Base-by-base conservation (phyloP, 2,888 invertebrate species). In the Lepidonotus clava region DNA sequence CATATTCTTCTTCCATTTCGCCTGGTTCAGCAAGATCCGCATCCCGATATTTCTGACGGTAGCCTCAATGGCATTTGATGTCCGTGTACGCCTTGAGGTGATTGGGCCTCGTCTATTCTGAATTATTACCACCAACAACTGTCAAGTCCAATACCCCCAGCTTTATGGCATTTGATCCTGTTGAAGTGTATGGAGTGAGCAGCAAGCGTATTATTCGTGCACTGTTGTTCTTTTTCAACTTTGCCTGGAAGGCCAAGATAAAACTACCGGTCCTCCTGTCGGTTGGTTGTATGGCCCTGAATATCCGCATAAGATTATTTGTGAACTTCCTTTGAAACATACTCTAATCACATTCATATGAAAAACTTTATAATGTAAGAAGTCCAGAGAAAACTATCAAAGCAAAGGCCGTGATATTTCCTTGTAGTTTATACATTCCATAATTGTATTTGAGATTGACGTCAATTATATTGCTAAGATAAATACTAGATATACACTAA, bases 1-100 rank as follows among this genome's bases (percentile, higher is more conserved):
- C 21, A 36, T 61, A 24, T 87, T 87, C 85, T 77, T 87, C 38
- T 87, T 88, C 53, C 61, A 84, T 34, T 85, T 87, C 1, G 86
- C 88, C 18, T 88, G 87, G 88, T 41, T 77, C 11, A 71, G 51
- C 24, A 84, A 67, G 32, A 28, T 88, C n/a, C 86, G 66, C 11
- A 36, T 87, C n/a, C 88, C 88, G 0, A n/a, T 66, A 24, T 56
- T 80, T 6, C 71, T 88, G 14, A 53, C 66, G 4, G 84, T 86
- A 21, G 67, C 46, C 32, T 56, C 41, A 51, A 41, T 87, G 41
- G 66, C 71, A n/a, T 71, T 86, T 28, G 84, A 88, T 53, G 6
- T 85, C 32, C 83, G 85, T 11, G 56, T 87, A 21, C 71, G 77
- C 28, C 34, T 87, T 32, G 51, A 87, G 56, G 77, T 87, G 28